A percentile compares a stretch with the other conserved stretches of the same genome.
Conservation (phyloP, 1,140 invertebrate species). For the Lordiphosa clarofinis region DNA sequence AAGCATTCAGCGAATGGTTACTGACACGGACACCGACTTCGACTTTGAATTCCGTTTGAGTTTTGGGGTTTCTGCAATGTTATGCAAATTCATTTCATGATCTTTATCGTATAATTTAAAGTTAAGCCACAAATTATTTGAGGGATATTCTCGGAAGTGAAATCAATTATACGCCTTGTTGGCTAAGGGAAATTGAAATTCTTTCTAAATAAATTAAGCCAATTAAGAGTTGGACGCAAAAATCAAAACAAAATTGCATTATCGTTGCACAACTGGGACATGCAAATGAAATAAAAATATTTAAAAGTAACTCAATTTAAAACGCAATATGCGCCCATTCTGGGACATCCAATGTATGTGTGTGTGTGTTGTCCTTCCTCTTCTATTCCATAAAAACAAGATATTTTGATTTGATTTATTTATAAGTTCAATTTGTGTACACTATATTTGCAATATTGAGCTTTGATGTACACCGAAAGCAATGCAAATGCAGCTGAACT, state of each 20-base stretch:
- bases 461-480: constrained; percentile 20
- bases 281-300: constrained; percentile 55
- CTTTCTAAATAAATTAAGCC: constrained; percentile 53
- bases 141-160: constrained; percentile 60
- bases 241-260: too few species aligned
- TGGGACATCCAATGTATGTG: constrained; percentile 4
- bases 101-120: constrained; percentile 67
- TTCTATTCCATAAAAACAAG: constrained; percentile 39
- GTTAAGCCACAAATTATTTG: constrained; percentile 21
- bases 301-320: constrained; percentile 70
- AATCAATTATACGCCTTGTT: constrained; percentile 75
- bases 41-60: constrained; percentile 26
- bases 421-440: constrained; percentile 72
- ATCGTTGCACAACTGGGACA: constrained; percentile 15
- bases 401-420: constrained; percentile 75
- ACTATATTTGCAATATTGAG: constrained; percentile 59
- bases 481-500: constrained; percentile 23
- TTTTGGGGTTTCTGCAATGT: constrained; percentile 50
- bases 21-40: constrained; percentile 19
- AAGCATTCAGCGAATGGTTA: constrained; percentile 23
- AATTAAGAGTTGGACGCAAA: constrained; percentile 35
- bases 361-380: constrained; percentile 4
- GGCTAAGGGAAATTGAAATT: constrained; percentile 65
- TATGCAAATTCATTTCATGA: constrained; percentile 66
- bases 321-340: constrained; percentile 51